Conservation (phyloP, 2,113 vertebrate species). For the Esox niger region DNA sequence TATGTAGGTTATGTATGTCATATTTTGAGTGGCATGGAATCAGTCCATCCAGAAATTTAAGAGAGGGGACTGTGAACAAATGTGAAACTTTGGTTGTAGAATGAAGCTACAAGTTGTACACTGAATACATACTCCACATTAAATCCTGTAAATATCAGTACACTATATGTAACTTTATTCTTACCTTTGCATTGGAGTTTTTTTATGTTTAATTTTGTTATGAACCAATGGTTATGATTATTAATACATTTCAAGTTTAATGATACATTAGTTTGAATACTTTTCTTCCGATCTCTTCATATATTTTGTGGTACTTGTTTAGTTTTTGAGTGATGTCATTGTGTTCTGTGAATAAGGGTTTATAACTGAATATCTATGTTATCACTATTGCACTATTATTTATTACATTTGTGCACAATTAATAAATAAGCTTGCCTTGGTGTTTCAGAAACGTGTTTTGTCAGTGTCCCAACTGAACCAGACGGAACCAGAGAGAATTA, state of each 20-base stretch:
- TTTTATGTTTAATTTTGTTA: not conserved
- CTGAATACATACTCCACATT: no score
- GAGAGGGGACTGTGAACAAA: no score
- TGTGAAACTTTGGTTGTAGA: no score
- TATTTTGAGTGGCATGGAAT: not conserved
- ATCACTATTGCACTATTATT: slow-evolving; percentile 14
- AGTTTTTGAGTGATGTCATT: not conserved
- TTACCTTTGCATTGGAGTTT: not conserved
- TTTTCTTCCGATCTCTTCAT: not conserved
- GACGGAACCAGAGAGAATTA: not conserved
- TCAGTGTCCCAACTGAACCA: not conserved
- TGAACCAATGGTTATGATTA: not conserved
- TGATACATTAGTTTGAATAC: not conserved
- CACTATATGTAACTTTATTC: not conserved
- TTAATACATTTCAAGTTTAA: not conserved
- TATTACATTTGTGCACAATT: slow-evolving; percentile 16
- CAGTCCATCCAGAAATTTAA: no score
- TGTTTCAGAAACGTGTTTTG: not conserved
- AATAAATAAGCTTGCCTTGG: slow-evolving; percentile 27
- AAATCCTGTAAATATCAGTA: no score
- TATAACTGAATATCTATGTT: not conserved
- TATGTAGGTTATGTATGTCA: not conserved
- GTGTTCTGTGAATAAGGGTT: not conserved
- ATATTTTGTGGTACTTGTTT: not conserved
- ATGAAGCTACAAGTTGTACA: no score